Conservation (phyloP, 2,888 invertebrate species). For the Eupelmus urozonus region DNA sequence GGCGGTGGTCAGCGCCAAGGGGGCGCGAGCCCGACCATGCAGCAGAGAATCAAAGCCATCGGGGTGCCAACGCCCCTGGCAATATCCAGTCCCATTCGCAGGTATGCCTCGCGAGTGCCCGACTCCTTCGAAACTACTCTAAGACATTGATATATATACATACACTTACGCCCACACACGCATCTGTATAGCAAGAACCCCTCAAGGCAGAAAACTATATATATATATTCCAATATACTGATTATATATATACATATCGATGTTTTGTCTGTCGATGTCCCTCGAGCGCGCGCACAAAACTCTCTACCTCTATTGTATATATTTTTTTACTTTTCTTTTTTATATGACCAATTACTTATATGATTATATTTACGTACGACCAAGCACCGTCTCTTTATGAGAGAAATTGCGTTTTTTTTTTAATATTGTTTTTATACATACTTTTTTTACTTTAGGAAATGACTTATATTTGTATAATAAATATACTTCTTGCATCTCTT, state of each 20-base stretch:
- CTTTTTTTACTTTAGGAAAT: slow-evolving; percentile 42
- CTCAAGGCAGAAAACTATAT: background rate
- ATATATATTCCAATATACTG: slow-evolving; percentile 4
- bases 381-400: slow-evolving; percentile 22
- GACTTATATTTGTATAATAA: slow-evolving; percentile 5
- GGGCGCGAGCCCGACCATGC: slow-evolving; percentile 89
- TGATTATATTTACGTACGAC: slow-evolving; percentile 16
- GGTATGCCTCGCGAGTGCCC: slow-evolving; percentile 79
- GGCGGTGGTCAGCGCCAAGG: slow-evolving; percentile 76
- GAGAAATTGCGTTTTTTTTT: slow-evolving; percentile 32
- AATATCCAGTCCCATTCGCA: slow-evolving; percentile 91
- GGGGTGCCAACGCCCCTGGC: slow-evolving; percentile 94
- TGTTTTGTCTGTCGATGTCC: slow-evolving; percentile 62
- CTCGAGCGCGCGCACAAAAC: slow-evolving; percentile 36
- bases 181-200: background rate
- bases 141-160: background rate
- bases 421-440: slow-evolving; percentile 45
- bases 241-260: slow-evolving; percentile 43
- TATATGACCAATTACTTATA: background rate
- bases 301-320: slow-evolving; percentile 11
- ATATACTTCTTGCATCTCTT: slow-evolving; percentile 45
- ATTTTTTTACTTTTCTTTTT: slow-evolving; percentile 19
- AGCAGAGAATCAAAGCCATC: slow-evolving; percentile 92
- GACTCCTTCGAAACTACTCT: background rate
- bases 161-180: slow-evolving; percentile 1